Conservation (phyloP, 2,797 vertebrate genomes). For the Sebastes itinus region DNA sequence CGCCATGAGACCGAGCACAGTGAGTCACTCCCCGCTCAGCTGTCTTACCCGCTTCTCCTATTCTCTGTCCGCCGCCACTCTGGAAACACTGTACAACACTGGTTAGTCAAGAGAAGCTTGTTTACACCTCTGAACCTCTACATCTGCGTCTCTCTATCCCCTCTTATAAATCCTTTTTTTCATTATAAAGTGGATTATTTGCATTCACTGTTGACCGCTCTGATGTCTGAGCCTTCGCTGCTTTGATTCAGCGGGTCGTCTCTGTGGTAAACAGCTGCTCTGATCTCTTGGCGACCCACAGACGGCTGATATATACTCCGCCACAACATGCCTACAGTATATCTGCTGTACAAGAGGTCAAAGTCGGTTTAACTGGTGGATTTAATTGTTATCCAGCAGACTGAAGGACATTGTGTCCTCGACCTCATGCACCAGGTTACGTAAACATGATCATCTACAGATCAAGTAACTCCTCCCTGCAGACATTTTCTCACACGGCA, state of each 20-base stretch:
- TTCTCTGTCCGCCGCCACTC: not conserved
- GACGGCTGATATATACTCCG: not conserved
- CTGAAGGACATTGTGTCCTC: slow-evolving; percentile 53
- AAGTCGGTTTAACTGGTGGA: slow-evolving; percentile 14
- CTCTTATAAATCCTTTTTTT: not conserved
- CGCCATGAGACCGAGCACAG: slow-evolving; percentile 33
- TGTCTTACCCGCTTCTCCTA: slow-evolving; percentile 3
- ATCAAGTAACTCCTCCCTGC: slow-evolving; percentile 27
- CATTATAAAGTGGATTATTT: not conserved
- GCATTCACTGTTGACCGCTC: not conserved
- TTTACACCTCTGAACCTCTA: not conserved
- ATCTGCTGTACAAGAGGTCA: slow-evolving; percentile 17
- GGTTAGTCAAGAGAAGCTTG: not conserved
- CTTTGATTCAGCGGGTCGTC: slow-evolving; percentile 3
- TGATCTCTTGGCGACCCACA: slow-evolving; percentile 14
- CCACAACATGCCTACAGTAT: not conserved
- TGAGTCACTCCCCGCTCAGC: slow-evolving; percentile 28
- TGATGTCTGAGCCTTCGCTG: not conserved
- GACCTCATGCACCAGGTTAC: slow-evolving; percentile 20
- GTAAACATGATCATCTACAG: slow-evolving; percentile 41
- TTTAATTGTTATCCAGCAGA: slow-evolving; percentile 41
- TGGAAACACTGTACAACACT: not conserved
- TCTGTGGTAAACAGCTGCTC: not conserved
- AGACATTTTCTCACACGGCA: slow-evolving; percentile 8
- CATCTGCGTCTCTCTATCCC: not conserved